These are phyloP conservation scores for Microchrysa polita DNA, from an alignment of 2,888 invertebrate species.

Conservation along the genomic window DNA sequence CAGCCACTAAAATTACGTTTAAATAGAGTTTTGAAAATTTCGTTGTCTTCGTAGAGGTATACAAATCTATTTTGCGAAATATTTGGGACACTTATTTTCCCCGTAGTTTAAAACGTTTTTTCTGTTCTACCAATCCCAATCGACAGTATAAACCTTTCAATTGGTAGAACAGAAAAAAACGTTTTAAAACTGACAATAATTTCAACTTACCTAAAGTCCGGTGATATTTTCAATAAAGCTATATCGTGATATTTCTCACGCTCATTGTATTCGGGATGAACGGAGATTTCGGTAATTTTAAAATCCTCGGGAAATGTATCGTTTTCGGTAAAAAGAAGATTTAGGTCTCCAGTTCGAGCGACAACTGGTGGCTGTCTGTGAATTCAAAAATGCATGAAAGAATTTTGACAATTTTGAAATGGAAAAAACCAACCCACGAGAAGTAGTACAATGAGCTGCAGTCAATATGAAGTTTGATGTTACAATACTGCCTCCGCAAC, in stretches of 20 bases:
- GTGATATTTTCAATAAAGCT: constrained; percentile 68
- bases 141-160: no score
- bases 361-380: constrained; percentile 48
- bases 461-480: constrained; percentile 60
- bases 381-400: constrained; percentile 12
- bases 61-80: no score
- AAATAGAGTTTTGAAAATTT: no score
- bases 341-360: constrained; percentile 56
- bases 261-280: constrained; percentile 69
- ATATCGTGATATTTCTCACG: constrained; percentile 73
- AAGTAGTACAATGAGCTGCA: constrained; percentile 60
- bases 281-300: constrained; percentile 53
- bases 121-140: no score
- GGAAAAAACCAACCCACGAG: constrained; percentile 57
- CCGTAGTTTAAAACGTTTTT: no score
- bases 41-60: no score
- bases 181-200: no score
- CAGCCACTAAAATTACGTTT: no score
- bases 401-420: neutral
- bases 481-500: constrained; percentile 62
- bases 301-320: constrained; percentile 38
- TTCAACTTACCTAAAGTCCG: neutral
- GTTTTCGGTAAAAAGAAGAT: constrained; percentile 47
- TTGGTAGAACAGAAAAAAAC: no score
- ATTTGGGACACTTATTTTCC: no score